Evolutionary conservation across 1,140 invertebrate species (phyloP), one percentile per base, ranked within the genome.

Genomic region (Chelonus insularis): DNA sequence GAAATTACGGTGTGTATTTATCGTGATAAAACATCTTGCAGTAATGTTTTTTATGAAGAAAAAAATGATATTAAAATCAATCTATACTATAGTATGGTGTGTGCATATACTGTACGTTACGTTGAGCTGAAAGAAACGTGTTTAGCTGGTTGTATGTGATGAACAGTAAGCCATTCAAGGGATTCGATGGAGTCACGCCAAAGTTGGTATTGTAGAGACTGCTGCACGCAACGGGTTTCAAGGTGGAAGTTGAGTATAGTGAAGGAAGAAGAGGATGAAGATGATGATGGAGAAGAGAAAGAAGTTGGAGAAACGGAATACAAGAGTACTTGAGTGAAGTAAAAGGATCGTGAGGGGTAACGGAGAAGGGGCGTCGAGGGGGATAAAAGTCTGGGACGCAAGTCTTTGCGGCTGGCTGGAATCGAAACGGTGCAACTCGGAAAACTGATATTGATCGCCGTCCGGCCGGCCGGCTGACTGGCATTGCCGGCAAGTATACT

Each of bases 401-500:
- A 51, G 48, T 48, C 50, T 61, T 61, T 57, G 55, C 39, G 64
- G 55, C 64, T 65, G 57, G 60, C 56, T 65, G 55, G 64, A 62
- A 62, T 65, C 60, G 64, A 62, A 65, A 62, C 60, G 59, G 60
- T 62, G 64, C 57, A 65, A 65, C 56, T 65, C 61, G 64, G 60
- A 65, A 65, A 65, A 65, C 64, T 62, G 64, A 65, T 65, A 65
- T 65, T 65, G 64, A 65, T 65, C 64, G 64, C 59, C 45, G 60
- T 45, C 52, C 48, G 45, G 57, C 32, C 36, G 54, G 51, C 37
- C 18, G 36, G 18, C 37, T 50, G 16, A 45, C 48, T 39, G 32
- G 34, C 25, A 23, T 29, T 32, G 55, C 45, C 25, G 39, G 29
- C 45, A 37, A 18, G 48, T 36, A n/a, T 20, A 43, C 16, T 36